phyloP scores from a whole-genome alignment of 2,888 invertebrate species.

The Drepanosiphum platanoidis region DNA sequence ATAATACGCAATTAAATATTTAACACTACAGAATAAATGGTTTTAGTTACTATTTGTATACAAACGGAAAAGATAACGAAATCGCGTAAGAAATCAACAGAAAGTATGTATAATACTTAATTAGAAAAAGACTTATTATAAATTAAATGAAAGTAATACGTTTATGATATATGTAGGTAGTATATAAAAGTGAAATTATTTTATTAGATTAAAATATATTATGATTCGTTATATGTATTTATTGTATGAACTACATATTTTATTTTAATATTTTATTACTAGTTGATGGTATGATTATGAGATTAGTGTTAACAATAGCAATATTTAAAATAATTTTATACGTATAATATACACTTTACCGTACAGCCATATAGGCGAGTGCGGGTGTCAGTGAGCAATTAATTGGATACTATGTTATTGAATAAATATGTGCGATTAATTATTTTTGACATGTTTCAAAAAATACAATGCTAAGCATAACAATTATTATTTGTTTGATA shows the following conservation, averaged over 20 bases:
- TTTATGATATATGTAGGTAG: background rate
- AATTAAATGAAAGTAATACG: background rate
- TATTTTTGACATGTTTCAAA: background rate
- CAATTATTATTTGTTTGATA: background rate
- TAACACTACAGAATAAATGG: background rate
- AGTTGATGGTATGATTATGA: background rate
- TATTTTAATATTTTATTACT: background rate
- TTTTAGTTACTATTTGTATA: background rate
- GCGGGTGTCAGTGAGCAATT: background rate
- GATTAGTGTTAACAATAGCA: background rate
- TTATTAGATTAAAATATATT: background rate
- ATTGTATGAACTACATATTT: background rate
- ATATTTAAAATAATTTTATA: background rate
- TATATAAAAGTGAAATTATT: background rate
- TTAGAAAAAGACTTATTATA: background rate
- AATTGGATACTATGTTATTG: background rate
- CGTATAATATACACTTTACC: no score
- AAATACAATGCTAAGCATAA: background rate
- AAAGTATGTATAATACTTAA: background rate
- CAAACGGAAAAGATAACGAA: background rate
- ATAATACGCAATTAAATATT: background rate
- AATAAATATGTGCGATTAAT: background rate
- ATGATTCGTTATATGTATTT: background rate
- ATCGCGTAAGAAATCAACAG: background rate
- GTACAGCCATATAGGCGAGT: background rate